Percentiles rank a stretch among this genome's conserved stretches.
phyloP scores from a whole-genome alignment of 1,140 invertebrate genomes.

The Drosophila oshimai region DNA sequence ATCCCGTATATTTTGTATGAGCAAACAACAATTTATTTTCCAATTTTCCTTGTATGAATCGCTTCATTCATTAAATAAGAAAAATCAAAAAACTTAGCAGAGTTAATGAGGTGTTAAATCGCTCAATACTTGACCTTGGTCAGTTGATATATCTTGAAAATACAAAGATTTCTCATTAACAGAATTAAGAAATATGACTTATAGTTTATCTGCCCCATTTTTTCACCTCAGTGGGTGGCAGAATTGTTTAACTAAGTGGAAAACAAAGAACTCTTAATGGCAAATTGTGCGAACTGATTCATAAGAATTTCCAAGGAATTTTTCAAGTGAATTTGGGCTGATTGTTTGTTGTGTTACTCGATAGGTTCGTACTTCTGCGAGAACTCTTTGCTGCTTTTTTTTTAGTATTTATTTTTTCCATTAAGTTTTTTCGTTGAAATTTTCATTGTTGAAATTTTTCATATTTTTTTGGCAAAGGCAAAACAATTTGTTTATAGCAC shows the following conservation, averaged over 20 bases:
- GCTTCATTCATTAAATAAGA: neutral
- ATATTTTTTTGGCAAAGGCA: slow-evolving; percentile 55
- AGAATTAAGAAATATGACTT: slow-evolving; percentile 29
- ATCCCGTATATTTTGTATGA: slow-evolving; percentile 6
- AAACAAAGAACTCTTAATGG: slow-evolving; percentile 36
- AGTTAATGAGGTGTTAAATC: slow-evolving; percentile 19
- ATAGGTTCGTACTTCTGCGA: neutral
- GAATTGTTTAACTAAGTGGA: slow-evolving; percentile 40
- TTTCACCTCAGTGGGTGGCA: slow-evolving; percentile 25
- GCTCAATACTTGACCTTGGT: neutral
- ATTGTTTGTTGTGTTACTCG: slow-evolving; percentile 14
- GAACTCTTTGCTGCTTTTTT: slow-evolving; percentile 6
- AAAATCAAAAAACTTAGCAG: neutral
- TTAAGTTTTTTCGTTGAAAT: slow-evolving; percentile 49
- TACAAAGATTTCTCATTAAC: neutral
- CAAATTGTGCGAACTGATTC: slow-evolving; percentile 38
- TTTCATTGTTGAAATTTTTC: slow-evolving; percentile 34
- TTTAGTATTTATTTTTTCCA: slow-evolving; percentile 44
- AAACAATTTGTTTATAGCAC: slow-evolving; percentile 80
- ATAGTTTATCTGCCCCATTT: slow-evolving; percentile 5
- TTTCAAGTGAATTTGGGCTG: slow-evolving; percentile 21
- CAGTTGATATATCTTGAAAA: neutral
- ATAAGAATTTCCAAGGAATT: slow-evolving; percentile 25
- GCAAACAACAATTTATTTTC: neutral
- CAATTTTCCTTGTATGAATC: neutral